These are phyloP conservation scores for Acanthiza pusilla DNA, from an alignment of 2,797 vertebrate species.

Conservation along the genomic window DNA sequence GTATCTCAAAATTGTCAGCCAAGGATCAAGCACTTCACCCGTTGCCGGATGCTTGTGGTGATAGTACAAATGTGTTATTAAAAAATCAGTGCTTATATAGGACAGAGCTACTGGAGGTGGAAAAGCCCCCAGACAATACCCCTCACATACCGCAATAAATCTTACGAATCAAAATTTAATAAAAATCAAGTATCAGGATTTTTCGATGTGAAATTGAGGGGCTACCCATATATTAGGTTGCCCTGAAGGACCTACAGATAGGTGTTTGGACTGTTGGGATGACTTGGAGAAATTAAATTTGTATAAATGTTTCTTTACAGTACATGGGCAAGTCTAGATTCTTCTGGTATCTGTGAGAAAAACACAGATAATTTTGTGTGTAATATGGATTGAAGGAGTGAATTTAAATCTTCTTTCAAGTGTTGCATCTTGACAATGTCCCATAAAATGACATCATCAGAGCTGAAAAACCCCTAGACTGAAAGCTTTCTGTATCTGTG, in stretches of 20 bases:
- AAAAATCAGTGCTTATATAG: background rate
- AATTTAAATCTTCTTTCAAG: background rate
- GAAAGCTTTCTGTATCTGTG: background rate
- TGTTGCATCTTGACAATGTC: background rate
- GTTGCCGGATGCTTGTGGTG: background rate
- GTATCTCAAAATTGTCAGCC: background rate
- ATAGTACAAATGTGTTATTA: background rate
- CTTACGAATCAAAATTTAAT: background rate
- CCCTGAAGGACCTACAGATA: background rate
- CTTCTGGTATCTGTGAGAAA: background rate
- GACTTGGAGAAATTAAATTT: background rate
- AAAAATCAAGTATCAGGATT: background rate
- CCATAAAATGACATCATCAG: background rate
- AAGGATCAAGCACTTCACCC: background rate
- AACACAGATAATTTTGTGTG: background rate
- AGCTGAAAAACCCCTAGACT: background rate
- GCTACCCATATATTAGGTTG: background rate
- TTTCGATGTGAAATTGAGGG: background rate
- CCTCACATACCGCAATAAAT: background rate
- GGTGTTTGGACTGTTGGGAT: background rate
- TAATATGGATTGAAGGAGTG: background rate
- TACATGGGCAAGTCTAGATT: accelerated
- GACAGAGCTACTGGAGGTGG: background rate
- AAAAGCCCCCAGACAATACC: background rate
- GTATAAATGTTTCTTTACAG: background rate